Evolutionary conservation across 2,113 vertebrate species (phyloP).

Genomic region (Clupea harengus): DNA sequence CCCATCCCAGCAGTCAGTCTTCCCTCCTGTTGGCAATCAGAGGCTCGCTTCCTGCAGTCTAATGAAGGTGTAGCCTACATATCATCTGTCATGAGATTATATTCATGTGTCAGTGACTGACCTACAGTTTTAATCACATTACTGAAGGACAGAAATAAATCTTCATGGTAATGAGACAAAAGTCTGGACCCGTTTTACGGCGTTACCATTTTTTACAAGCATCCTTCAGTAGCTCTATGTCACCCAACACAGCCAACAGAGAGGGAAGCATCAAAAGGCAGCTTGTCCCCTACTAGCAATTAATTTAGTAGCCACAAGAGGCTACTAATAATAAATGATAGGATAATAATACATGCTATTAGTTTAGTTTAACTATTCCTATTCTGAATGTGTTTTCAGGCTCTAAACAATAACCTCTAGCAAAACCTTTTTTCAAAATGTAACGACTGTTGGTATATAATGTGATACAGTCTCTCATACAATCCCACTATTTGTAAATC

Average conservation of each 20-base stretch:
- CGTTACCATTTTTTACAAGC: background rate
- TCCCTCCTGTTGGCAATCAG: background rate
- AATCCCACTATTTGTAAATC: background rate
- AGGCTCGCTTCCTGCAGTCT: background rate
- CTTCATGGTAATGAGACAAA: background rate
- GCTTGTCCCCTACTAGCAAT: background rate
- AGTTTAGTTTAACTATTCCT: background rate
- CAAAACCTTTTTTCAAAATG: background rate
- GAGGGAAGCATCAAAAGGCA: background rate
- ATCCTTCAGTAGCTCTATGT: background rate
- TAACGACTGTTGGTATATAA: background rate
- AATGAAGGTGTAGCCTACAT: background rate
- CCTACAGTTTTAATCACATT: conserved; percentile 16
- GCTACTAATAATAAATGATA: background rate
- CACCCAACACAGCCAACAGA: background rate
- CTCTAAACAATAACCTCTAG: too few relatives aligned
- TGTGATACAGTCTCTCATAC: background rate
- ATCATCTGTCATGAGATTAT: conserved; percentile 9
- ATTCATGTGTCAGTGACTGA: conserved; percentile 9
- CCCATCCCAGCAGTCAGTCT: background rate
- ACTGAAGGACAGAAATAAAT: background rate
- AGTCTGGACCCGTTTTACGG: background rate
- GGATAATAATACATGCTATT: background rate
- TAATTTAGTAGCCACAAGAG: background rate
- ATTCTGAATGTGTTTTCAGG: too few relatives aligned